Percentiles rank a stretch among this genome's conserved stretches.
Conservation (phyloP, 2,113 vertebrate species). For the Peromyscus leucopus region DNA sequence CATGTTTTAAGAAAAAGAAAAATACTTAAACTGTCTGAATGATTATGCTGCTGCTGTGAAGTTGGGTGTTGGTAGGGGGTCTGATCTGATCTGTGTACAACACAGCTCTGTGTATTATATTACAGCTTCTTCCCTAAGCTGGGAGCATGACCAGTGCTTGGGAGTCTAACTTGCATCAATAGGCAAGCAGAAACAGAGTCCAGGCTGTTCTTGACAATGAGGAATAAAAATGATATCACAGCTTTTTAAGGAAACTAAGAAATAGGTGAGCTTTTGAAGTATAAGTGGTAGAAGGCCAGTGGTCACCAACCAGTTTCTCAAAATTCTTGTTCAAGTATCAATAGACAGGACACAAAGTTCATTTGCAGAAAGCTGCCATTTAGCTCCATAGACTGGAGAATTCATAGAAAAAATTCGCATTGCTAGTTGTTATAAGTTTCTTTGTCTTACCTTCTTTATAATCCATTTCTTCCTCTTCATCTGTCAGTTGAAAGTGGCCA, state of each 20-base stretch:
- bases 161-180: neutral
- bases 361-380: neutral
- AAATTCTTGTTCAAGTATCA: conserved; percentile 2
- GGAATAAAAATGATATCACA: neutral
- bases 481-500: neutral
- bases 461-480: neutral
- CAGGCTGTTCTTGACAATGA: neutral
- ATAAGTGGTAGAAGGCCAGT: neutral
- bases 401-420: neutral
- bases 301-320: neutral
- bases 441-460: neutral
- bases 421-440: neutral
- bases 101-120: neutral
- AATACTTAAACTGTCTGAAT: neutral
- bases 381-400: neutral
- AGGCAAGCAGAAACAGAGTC: neutral
- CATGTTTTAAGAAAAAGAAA: neutral
- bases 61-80: neutral
- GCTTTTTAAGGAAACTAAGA: neutral
- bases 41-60: neutral
- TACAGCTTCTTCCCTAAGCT: neutral
- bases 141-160: neutral
- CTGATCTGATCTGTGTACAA: neutral
- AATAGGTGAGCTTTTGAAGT: neutral
- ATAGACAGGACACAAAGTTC: neutral